These are phyloP conservation scores for Drosophila paulistorum DNA, from an alignment of 1,140 invertebrate species.

Conservation along the genomic window DNA sequence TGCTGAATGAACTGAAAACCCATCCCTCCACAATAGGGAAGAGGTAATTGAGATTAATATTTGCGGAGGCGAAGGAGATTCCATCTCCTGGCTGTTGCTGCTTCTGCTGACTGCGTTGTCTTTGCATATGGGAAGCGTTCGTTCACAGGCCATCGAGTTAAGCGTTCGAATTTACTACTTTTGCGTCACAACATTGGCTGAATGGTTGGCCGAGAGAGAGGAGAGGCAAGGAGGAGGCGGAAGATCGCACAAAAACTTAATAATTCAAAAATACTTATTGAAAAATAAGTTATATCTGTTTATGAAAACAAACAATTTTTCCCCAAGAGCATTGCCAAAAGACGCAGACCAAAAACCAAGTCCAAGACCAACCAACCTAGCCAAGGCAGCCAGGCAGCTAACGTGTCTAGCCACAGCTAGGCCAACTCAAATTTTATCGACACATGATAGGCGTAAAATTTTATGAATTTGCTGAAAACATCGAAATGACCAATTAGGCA, in stretches of 20 bases:
- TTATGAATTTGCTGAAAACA: constrained; percentile 66
- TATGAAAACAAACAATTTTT: constrained; percentile 72
- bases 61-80: constrained; percentile 25
- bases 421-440: constrained; percentile 21
- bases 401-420: background rate
- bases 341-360: background rate
- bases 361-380: background rate
- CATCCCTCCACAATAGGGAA: constrained; percentile 10
- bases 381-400: background rate
- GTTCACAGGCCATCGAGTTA: constrained; percentile 56
- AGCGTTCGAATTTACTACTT: constrained; percentile 59
- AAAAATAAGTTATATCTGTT: constrained; percentile 61
- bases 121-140: constrained; percentile 59
- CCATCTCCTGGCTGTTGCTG: background rate
- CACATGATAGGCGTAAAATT: constrained; percentile 73
- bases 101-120: background rate
- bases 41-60: constrained; percentile 14
- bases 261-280: constrained; percentile 67
- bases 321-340: constrained; percentile 1
- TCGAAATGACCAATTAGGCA: constrained; percentile 48
- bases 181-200: constrained; percentile 56
- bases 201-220: no score
- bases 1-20: constrained; percentile 44
- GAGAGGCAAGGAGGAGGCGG: background rate
- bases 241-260: constrained; percentile 54